These are phyloP conservation scores for Polydrusus tereticollis DNA, from an alignment of 2,888 invertebrate species.

Conservation along the genomic window DNA sequence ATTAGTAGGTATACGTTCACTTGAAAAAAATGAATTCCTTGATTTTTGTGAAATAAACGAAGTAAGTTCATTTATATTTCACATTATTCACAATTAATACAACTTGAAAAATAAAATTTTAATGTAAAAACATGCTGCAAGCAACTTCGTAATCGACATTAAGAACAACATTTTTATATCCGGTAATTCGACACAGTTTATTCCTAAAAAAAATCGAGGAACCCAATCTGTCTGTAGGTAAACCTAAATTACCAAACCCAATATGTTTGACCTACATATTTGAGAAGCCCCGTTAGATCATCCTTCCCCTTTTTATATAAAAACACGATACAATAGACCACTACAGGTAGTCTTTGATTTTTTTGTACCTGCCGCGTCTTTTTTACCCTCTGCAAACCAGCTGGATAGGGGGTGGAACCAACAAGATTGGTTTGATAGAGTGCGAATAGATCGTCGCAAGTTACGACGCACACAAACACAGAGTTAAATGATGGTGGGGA, in stretches of 20 bases:
- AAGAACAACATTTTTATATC: background rate
- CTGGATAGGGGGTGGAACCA: conserved; percentile 32
- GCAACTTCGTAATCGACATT: background rate
- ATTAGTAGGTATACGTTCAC: too few relatives aligned
- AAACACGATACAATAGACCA: conserved; percentile 33
- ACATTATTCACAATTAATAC: too few relatives aligned
- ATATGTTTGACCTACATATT: conserved; percentile 40
- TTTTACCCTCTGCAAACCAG: conserved; percentile 18
- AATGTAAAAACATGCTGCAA: background rate
- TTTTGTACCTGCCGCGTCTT: conserved; percentile 40
- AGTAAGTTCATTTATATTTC: too few relatives aligned
- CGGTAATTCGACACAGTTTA: background rate
- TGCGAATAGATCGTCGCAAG: background rate
- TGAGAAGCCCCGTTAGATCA: conserved; percentile 37
- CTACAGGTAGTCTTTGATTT: conserved; percentile 42
- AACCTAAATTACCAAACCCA: conserved; percentile 23
- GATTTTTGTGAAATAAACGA: too few relatives aligned
- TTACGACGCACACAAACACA: background rate
- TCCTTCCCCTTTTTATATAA: conserved; percentile 34
- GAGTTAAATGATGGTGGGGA: too few relatives aligned
- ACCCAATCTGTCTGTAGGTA: background rate
- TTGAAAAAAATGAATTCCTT: too few relatives aligned
- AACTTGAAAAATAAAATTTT: too few relatives aligned
- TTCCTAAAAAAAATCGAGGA: background rate
- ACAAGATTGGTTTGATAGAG: background rate